Evolutionary conservation across 2,797 vertebrate species (phyloP), one percentile per base, ranked within the genome.

Genomic region (Intellagama lesueurii): DNA sequence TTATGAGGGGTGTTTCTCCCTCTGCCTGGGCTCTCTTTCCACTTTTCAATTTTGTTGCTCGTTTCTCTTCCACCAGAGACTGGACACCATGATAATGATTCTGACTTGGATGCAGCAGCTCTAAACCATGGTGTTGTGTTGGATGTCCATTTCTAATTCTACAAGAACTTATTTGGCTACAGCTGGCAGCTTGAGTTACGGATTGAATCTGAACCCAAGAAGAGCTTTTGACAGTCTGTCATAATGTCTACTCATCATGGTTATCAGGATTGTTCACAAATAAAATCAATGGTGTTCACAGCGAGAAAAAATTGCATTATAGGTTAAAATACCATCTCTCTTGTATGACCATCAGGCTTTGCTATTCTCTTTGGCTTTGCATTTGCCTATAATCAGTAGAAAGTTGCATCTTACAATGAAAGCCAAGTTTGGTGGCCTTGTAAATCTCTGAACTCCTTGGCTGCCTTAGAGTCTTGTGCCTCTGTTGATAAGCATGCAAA

Each of bases 401-500:
- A 91, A 79, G 83, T 88, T 94, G 94, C 92, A 85, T 81, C 78
- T 91, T 49, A 52, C 49, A 88, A 78, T 89, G 89, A 87, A 91
- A 94, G 91, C 83, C 85, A 94, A 94, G 44, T 87, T 89, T 85
- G 75, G 80, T 0, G 0, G 84, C 68, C 69, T 83, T 87, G 81
- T 35, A 90, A 52, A 70, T 56, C 2, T 1, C 0, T 0, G 12
- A 70, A 56, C 14, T 35, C 19, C 66, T 40, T 75, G 78, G 85
- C 83, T 60, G 82, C 79, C 91, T 86, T 90, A 72, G 28, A 90
- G 64, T 89, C 77, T 88, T 88, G 77, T 82, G 52, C 70, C n/a
- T 91, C 88, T 87, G 85, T 35, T 94, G 95, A 94, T 95, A 95
- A 95, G 81, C 49, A 95, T 94, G 94, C 94, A 96, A 96, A 96